Conservation (phyloP, 1,140 invertebrate genomes). For the Drosophila navojoa region DNA sequence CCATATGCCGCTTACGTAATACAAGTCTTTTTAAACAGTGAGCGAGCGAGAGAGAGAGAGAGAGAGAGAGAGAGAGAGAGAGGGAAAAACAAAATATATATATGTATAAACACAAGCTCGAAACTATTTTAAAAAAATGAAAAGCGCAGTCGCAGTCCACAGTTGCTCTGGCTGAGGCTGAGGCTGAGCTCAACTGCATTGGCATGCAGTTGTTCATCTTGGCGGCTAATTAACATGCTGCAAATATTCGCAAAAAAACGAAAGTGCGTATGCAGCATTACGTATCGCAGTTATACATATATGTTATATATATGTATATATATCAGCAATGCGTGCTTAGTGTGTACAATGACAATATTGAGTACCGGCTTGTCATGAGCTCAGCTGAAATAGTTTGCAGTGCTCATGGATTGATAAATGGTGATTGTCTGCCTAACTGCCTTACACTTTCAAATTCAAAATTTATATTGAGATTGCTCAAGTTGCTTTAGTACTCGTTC, state of each 20-base stretch:
- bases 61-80: constrained; percentile 14
- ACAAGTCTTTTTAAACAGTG: constrained; percentile 27
- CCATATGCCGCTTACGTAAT: constrained; percentile 58
- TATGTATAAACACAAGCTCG: neutral
- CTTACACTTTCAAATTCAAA: too few relatives aligned
- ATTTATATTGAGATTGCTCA: too few relatives aligned
- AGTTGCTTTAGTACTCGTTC: too few relatives aligned
- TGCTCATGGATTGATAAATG: too few relatives aligned
- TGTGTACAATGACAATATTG: too few relatives aligned
- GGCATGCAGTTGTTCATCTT: constrained; percentile 34
- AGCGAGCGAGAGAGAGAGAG: constrained; percentile 11
- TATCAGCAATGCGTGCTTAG: too few relatives aligned
- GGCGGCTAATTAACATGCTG: constrained; percentile 43
- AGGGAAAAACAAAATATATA: neutral
- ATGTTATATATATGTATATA: too few relatives aligned
- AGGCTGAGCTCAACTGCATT: constrained; percentile 37
- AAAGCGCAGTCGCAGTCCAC: constrained; percentile 32
- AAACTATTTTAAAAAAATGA: constrained; percentile 28
- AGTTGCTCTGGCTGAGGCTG: constrained; percentile 4
- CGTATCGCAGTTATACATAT: constrained; percentile 1
- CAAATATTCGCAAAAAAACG: constrained; percentile 23
- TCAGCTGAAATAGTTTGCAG: too few relatives aligned
- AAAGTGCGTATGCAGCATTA: constrained; percentile 32
- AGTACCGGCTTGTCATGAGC: too few relatives aligned
- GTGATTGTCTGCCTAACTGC: too few relatives aligned